Evolutionary conservation across 1,140 invertebrate species (phyloP), one percentile per base, ranked within the genome.

Genomic region (Caligus rogercresseyi): DNA sequence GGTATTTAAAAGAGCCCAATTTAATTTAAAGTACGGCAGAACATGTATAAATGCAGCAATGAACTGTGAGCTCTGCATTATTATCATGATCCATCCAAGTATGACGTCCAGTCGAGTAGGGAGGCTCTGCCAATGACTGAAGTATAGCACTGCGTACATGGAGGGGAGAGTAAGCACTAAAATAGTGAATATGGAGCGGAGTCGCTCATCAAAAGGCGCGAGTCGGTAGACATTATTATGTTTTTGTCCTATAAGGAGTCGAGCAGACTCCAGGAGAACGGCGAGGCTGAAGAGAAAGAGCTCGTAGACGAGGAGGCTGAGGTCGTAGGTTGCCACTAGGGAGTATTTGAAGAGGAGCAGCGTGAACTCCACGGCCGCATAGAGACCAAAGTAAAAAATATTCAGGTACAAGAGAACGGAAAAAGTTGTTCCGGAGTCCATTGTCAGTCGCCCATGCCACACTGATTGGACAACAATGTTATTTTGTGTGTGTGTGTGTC

Each of bases 1-100:
- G n/a, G n/a, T n/a, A n/a, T n/a, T n/a, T n/a, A n/a, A n/a, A n/a
- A n/a, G n/a, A n/a, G n/a, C n/a, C n/a, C n/a, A n/a, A n/a, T n/a
- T n/a, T n/a, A n/a, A n/a, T n/a, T 43, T 43, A 43, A 43, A 43
- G 7, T 43, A 43, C n/a, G n/a, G n/a, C 31, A 43, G n/a, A 43
- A 43, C n/a, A 65, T 59, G 25, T 63, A 61, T 18, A 60, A 59
- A 60, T 1, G 7, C 69, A 64, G 2, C 3, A 1, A 60, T 4
- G 15, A 60, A 26, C 26, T 60, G 57, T 16, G 16, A 18, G n/a
- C 2, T 31, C 26, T 60, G 57, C 25, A 60, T 14, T 24, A 60
- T 15, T 18, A 60, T 18, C 57, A 60, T 60, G 26, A 60, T 20
- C 20, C 25, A 16, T 7, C 57, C 57, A 24, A 60, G 26, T 20